Percentiles rank a stretch among this genome's conserved stretches.
phyloP scores from a whole-genome alignment of 2,888 invertebrate species.

The Eupeodes latifasciatus region DNA sequence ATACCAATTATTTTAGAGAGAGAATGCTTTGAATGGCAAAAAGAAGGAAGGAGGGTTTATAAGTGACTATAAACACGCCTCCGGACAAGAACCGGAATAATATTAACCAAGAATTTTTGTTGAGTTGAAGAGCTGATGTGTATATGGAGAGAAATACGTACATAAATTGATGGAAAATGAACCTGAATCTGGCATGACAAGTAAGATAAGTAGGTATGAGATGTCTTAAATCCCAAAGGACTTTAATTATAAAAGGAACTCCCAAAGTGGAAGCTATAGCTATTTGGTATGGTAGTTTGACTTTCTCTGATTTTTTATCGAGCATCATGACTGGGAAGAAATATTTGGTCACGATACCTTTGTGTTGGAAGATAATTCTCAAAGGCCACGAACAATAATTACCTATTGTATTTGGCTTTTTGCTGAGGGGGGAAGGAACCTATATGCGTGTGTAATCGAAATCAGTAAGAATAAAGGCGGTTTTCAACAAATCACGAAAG shows the following conservation, averaged over 20 bases:
- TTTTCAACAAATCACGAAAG: too few species aligned
- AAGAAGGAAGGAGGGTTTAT: not conserved
- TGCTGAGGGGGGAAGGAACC: too few species aligned
- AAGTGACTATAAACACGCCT: not conserved
- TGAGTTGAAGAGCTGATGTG: not conserved
- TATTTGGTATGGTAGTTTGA: not conserved
- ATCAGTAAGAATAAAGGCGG: too few species aligned
- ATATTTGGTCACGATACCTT: too few species aligned
- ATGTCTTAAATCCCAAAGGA: slow-evolving; percentile 9
- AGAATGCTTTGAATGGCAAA: not conserved
- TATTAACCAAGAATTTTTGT: not conserved
- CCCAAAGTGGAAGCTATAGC: not conserved
- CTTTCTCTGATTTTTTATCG: slow-evolving; percentile 12
- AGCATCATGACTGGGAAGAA: too few species aligned
- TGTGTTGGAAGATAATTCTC: too few species aligned
- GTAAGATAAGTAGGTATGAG: not conserved
- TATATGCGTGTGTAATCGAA: too few species aligned
- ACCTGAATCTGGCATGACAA: not conserved
- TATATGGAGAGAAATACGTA: not conserved
- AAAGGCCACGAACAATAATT: too few species aligned
- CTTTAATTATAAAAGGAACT: slow-evolving; percentile 17
- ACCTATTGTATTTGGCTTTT: too few species aligned
- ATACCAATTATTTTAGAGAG: not conserved
- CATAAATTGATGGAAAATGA: slow-evolving; percentile 20
- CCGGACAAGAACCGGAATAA: not conserved